Percentiles rank a stretch among this genome's conserved stretches.
Evolutionary conservation across 2,888 invertebrate species (phyloP).

Genomic region (Dusona sp.): DNA sequence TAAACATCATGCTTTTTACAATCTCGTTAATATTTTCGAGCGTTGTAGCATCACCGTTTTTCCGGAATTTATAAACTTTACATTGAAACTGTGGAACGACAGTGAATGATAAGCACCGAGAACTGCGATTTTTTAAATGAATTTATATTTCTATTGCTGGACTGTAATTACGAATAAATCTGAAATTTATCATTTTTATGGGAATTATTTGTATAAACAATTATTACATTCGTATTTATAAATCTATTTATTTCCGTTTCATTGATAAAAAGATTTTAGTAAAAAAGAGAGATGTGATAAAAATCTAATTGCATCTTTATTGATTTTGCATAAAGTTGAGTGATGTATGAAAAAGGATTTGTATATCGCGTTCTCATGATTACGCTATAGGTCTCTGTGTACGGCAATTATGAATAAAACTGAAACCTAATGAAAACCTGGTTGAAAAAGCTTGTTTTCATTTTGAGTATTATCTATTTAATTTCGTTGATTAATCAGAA

Average conservation of each 20-base stretch:
- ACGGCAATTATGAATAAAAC: background rate
- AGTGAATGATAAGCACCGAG: background rate
- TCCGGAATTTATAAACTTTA: background rate
- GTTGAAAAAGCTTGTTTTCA: background rate
- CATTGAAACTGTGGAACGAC: background rate
- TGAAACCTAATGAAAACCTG: background rate
- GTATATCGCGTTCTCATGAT: background rate
- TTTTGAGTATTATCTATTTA: background rate
- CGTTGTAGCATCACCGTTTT: background rate
- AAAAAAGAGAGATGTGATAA: background rate
- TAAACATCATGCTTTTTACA: constrained; percentile 36
- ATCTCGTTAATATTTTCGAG: background rate
- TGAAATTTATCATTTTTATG: background rate
- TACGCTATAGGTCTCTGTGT: background rate
- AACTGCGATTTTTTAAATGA: background rate
- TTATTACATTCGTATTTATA: background rate
- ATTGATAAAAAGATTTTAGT: background rate
- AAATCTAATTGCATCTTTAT: background rate
- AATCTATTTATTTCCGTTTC: background rate
- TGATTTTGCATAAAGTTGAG: background rate
- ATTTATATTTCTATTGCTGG: background rate
- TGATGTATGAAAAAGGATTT: background rate
- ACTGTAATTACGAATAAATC: background rate
- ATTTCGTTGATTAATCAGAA: background rate
- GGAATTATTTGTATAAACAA: background rate